These are phyloP conservation scores for Echinometra lucunter DNA, from an alignment of 53 echinoderm and acorn worm genomes.

Conservation along the genomic window DNA sequence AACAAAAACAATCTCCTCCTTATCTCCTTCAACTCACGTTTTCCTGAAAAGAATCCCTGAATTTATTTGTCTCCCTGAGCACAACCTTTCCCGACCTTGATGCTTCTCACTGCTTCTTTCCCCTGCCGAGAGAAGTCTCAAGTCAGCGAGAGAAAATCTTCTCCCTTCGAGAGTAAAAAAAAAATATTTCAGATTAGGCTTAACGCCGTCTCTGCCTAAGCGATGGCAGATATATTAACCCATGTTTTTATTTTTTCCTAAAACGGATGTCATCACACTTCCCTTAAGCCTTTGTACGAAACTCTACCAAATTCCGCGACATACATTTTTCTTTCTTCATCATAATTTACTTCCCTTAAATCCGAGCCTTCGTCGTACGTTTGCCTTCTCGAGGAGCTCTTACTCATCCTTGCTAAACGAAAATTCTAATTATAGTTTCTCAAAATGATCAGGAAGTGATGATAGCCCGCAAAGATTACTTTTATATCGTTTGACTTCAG, in stretches of 20 bases:
- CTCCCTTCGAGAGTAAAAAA: neutral
- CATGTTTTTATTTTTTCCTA: neutral
- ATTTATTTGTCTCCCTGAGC: constrained; percentile 15
- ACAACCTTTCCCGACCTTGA: neutral
- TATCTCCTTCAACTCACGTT: constrained; percentile 8
- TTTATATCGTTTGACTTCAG: neutral
- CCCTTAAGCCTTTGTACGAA: constrained; percentile 18
- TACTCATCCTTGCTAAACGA: constrained; percentile 35
- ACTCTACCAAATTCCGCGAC: constrained; percentile 11
- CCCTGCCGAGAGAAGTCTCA: neutral
- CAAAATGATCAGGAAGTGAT: constrained; percentile 25
- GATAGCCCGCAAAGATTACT: neutral
- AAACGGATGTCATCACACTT: constrained; percentile 21
- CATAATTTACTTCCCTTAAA: constrained; percentile 2
- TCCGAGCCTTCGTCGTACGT: neutral
- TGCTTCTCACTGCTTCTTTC: neutral
- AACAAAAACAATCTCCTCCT: neutral
- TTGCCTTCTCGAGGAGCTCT: neutral
- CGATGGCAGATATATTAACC: neutral
- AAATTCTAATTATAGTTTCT: constrained; percentile 34
- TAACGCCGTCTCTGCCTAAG: constrained; percentile 26
- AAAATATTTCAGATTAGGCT: constrained; percentile 18
- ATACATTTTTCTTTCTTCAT: neutral
- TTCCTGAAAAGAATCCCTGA: constrained; percentile 29
- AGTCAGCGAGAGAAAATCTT: neutral